Conservation (phyloP, 2,888 invertebrate species). For the Dioctria linearis region DNA sequence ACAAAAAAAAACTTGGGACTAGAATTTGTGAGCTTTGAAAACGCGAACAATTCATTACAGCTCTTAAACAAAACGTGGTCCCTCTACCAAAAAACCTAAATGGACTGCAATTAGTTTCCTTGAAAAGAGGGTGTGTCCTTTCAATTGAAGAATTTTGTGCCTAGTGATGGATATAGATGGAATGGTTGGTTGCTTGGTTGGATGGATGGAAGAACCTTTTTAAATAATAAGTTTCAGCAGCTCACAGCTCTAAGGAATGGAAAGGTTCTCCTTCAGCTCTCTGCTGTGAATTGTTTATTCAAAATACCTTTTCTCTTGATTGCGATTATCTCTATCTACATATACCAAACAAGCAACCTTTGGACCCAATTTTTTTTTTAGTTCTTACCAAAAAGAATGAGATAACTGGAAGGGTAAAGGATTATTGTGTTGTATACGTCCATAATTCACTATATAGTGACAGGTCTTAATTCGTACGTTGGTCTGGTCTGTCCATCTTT, state of each 20-base stretch:
- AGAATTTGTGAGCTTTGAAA: slow-evolving; percentile 25
- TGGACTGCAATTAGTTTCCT: slow-evolving; percentile 39
- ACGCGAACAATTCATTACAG: slow-evolving; percentile 27
- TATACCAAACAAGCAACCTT: not conserved
- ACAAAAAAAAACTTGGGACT: not conserved
- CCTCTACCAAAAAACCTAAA: slow-evolving; percentile 29
- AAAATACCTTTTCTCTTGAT: slow-evolving; percentile 46
- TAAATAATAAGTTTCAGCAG: slow-evolving; percentile 42
- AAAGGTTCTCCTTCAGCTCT: not conserved
- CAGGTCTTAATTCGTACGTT: slow-evolving; percentile 5
- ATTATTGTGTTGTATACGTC: slow-evolving; percentile 33
- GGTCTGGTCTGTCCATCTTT: slow-evolving; percentile 33
- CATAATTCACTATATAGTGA: slow-evolving; percentile 31
- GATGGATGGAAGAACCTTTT: slow-evolving; percentile 19
- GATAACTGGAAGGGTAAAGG: slow-evolving; percentile 9
- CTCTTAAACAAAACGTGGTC: slow-evolving; percentile 17
- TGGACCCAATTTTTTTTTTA: not conserved
- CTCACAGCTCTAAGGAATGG: not conserved
- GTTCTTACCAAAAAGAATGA: not conserved
- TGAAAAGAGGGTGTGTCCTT: slow-evolving; percentile 16
- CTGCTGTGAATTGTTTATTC: slow-evolving; percentile 15
- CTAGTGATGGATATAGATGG: not conserved
- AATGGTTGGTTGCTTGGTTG: slow-evolving; percentile 10
- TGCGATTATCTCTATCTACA: slow-evolving; percentile 29
- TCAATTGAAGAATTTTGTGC: slow-evolving; percentile 28